Base-by-base conservation (phyloP, 2,888 invertebrate species). In the Dastarcus helophoroides region DNA sequence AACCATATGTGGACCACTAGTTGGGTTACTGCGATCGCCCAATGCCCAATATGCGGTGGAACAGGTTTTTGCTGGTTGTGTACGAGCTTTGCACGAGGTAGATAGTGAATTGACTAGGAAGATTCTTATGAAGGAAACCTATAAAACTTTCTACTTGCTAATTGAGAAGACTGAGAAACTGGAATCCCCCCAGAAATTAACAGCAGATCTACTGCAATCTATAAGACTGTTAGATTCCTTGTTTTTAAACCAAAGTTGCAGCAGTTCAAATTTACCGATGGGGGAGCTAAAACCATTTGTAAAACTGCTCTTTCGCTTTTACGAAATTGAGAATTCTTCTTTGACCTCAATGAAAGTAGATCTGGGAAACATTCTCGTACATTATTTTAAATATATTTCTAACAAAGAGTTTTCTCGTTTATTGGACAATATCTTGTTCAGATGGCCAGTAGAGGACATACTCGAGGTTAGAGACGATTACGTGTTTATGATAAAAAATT, bases 1-100 rank as follows among this genome's bases (percentile, higher is more conserved):
- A 23, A 69, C 68, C 41, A 67, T 72, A 31, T 65, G 64, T 42
- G 46, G 53, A 23, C 72, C 77, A 56, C 44, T 77, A 10, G 45
- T 62, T 8, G 53, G 64, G 33, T 62, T 76, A 29, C 17, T 50
- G 22, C 35, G n/a, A n/a, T n/a, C n/a, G n/a, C n/a, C n/a, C n/a
- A n/a, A n/a, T n/a, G n/a, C n/a, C n/a, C n/a, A n/a, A n/a, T n/a
- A n/a, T n/a, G n/a, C n/a, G n/a, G n/a, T n/a, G n/a, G n/a, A n/a
- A n/a, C n/a, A n/a, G n/a, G n/a, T n/a, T n/a, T n/a, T n/a, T n/a
- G n/a, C n/a, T n/a, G n/a, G n/a, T n/a, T n/a, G n/a, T n/a, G n/a
- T n/a, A n/a, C n/a, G n/a, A n/a, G n/a, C n/a, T n/a, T n/a, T n/a
- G n/a, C n/a, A n/a, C n/a, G n/a, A n/a, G n/a, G n/a, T n/a, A n/a